These are phyloP conservation scores for Tauraco hartlaubi DNA, from an alignment of 2,797 vertebrate genomes.

Conservation along the genomic window DNA sequence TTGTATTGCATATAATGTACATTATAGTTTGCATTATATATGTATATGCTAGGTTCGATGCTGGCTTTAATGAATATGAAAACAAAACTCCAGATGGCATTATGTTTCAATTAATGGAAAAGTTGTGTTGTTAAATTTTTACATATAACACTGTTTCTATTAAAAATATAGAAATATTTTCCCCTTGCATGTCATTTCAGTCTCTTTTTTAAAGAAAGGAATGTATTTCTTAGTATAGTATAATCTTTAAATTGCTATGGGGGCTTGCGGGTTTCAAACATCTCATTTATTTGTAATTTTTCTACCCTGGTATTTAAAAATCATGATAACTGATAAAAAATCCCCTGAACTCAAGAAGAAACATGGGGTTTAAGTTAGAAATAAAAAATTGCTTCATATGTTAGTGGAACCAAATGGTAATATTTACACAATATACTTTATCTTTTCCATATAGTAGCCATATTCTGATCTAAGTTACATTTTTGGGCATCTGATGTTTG, in stretches of 20 bases:
- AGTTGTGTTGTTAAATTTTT: neutral
- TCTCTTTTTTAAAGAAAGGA: neutral
- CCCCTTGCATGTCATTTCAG: neutral
- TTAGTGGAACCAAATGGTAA: neutral
- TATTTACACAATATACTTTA: constrained; percentile 7
- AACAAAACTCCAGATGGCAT: neutral
- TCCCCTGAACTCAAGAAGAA: neutral
- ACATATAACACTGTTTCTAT: neutral
- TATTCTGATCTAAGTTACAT: neutral
- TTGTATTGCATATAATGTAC: neutral
- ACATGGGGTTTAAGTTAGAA: neutral
- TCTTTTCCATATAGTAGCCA: neutral
- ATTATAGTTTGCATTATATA: neutral
- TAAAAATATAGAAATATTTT: neutral
- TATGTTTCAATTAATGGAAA: neutral
- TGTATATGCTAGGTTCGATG: neutral
- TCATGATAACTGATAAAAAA: neutral
- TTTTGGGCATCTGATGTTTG: neutral
- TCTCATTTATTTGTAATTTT: neutral
- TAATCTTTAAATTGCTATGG: neutral
- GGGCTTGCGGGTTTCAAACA: neutral
- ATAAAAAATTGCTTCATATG: neutral
- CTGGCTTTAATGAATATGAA: neutral
- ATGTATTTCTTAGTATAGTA: neutral
- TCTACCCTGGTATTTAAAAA: neutral